phyloP scores from a whole-genome alignment of 23 tunicate species.

The Aplidium turbinatum region DNA sequence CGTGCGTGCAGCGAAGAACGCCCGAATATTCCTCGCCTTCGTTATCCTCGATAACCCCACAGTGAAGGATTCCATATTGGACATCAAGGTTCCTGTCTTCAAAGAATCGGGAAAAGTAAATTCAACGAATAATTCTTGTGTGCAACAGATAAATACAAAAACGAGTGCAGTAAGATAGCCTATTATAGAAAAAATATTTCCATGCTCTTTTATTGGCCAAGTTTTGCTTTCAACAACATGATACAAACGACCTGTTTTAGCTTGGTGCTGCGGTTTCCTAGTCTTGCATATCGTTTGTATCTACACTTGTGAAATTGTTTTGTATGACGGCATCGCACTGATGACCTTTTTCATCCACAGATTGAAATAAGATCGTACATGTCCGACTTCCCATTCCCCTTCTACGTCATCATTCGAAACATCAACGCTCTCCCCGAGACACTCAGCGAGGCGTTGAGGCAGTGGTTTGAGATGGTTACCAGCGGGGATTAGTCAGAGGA shows the following conservation, averaged over 20 bases:
- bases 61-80: slow-evolving; percentile 72
- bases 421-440: slow-evolving; percentile 86
- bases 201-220: no score
- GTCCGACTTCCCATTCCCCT: slow-evolving; percentile 95
- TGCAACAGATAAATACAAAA: no score
- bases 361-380: slow-evolving; percentile 84
- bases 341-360: background rate
- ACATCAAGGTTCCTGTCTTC: slow-evolving; percentile 85
- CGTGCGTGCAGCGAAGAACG: slow-evolving; percentile 54
- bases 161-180: no score
- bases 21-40: slow-evolving; percentile 74
- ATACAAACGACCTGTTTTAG: no score
- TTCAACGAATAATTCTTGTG: no score
- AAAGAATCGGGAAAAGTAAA: slow-evolving; percentile 56
- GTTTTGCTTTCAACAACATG: no score
- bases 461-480: slow-evolving; percentile 90
- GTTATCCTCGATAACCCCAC: slow-evolving; percentile 84
- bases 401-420: slow-evolving; percentile 81
- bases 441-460: slow-evolving; percentile 85
- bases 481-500: no score
- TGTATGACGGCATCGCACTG: background rate
- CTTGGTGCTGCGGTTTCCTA: no score
- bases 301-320: background rate
- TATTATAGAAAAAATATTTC: no score
- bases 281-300: no score